phyloP scores from a whole-genome alignment of 1,140 invertebrate genomes.

The Meloidogyne exigua region DNA sequence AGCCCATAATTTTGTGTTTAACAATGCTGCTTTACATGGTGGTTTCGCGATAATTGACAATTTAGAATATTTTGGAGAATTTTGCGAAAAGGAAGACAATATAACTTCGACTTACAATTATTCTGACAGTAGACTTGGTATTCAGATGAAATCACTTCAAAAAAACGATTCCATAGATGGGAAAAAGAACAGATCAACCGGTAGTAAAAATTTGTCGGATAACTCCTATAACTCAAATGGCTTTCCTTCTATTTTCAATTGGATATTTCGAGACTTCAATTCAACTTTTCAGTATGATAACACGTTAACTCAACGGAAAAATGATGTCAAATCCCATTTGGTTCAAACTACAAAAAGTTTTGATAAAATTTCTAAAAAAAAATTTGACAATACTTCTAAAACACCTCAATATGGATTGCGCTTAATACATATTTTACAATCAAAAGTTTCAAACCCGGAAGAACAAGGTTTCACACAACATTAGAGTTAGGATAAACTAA shows the following conservation, averaged over 20 bases:
- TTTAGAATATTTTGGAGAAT: conserved; percentile 59
- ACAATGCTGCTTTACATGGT: conserved; percentile 49
- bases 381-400: neutral
- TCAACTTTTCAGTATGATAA: neutral
- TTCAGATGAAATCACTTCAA: neutral
- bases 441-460: neutral
- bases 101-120: neutral
- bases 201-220: neutral
- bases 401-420: neutral
- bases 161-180: neutral
- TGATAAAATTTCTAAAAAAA: neutral
- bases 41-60: conserved; percentile 61
- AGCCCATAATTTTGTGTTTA: conserved; percentile 61
- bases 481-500: neutral
- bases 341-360: neutral
- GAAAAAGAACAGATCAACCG: neutral
- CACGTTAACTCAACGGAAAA: neutral
- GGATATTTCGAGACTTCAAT: neutral
- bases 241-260: neutral
- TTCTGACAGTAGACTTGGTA: neutral
- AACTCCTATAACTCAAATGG: neutral
- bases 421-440: neutral
- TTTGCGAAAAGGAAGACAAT: conserved; percentile 39
- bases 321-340: neutral
- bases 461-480: neutral